Base-by-base conservation (phyloP, 2,113 vertebrate species). In the Periophthalmodon schlosseri region DNA sequence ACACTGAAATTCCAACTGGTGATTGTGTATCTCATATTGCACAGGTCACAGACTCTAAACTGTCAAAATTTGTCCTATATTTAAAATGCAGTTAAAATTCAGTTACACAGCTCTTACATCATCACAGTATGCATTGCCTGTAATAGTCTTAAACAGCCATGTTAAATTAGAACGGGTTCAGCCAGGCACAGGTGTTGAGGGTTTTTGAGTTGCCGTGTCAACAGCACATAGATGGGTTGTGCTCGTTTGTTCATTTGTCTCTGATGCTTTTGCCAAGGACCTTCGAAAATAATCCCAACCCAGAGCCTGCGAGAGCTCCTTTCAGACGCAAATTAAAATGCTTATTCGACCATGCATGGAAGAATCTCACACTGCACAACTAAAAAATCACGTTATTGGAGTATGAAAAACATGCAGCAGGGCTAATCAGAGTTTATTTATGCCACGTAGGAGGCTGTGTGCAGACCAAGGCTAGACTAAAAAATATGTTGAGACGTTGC, bases 161-260 rank as follows among this genome's bases (percentile, higher is more conserved):
- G 44, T 49, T 57, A 57, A 23, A 70, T 10, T 60, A 66, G 49
- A 52, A 10, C 21, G 13, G 47, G 18, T 14, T 64, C 69, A 61
- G 21, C 4, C 54, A 73, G 64, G 36, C 71, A 68, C 50, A 75
- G 65, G 76, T 77, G 70, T 50, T 15, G 69, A 50, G 77, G 47
- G 68, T 64, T 58, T 69, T 20, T 50, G 46, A 78, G 58, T 44
- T 15, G 72, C 63, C 58, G 65, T 72, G 54, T 20, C 57, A 28
- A 54, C 54, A 24, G 58, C 34, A 65, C 60, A 39, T 47, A 70
- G 12, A 72, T n/a, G 12, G 15, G 58, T 52, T 65, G 65, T 74
- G 68, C 64, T 79, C 71, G 77, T 72, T 77, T 78, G 77, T 76
- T 74, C 77, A 68, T 73, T 83, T 80, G 77, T 86, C 66, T 69